These are phyloP conservation scores for Andrena marginata DNA, from an alignment of 2,888 invertebrate species.

Conservation along the genomic window DNA sequence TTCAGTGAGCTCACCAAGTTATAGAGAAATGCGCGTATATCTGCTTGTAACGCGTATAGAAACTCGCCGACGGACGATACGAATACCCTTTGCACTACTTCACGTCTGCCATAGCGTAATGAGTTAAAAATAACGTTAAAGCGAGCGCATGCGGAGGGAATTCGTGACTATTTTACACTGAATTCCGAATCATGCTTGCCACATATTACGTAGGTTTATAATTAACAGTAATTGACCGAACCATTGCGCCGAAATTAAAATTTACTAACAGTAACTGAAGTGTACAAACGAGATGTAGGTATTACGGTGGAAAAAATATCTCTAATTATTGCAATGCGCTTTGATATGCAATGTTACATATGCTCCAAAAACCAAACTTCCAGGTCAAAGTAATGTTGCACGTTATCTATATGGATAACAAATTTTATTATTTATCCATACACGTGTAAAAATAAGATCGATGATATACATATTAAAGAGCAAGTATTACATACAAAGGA, in stretches of 20 bases:
- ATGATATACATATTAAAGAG: slow-evolving; percentile 67
- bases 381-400: slow-evolving; percentile 16
- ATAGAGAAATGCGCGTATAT: slow-evolving; percentile 10
- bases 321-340: background rate
- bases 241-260: too few species aligned
- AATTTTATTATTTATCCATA: slow-evolving; percentile 72
- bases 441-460: slow-evolving; percentile 73
- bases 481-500: slow-evolving; percentile 66
- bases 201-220: background rate
- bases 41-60: slow-evolving; percentile 14
- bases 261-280: background rate
- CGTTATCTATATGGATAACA: slow-evolving; percentile 58
- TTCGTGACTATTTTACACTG: slow-evolving; percentile 22
- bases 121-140: slow-evolving; percentile 68
- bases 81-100: slow-evolving; percentile 55
- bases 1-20: slow-evolving; percentile 49
- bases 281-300: background rate
- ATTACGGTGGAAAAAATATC: background rate
- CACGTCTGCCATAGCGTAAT: slow-evolving; percentile 48
- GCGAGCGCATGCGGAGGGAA: slow-evolving; percentile 48
- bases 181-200: slow-evolving; percentile 18
- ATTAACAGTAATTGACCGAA: background rate
- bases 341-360: background rate
- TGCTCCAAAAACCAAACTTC: background rate
- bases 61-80: slow-evolving; percentile 30